Evolutionary conservation across 2,113 vertebrate species (phyloP).

Genomic region (Nannospalax galili): DNA sequence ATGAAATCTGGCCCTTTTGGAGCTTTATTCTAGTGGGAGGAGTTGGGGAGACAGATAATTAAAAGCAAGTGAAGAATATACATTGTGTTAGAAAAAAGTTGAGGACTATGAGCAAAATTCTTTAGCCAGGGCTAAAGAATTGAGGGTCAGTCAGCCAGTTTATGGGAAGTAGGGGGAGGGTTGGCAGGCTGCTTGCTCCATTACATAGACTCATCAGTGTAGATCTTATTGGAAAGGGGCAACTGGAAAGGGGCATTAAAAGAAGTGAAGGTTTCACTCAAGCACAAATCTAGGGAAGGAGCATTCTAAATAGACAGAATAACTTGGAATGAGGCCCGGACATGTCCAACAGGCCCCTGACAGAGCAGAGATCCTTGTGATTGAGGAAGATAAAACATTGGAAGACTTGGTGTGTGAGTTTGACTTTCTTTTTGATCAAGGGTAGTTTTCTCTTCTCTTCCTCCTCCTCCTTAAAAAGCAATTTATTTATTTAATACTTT

Average conservation of each 20-base stretch:
- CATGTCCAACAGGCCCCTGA: not conserved
- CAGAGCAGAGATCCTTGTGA: not conserved
- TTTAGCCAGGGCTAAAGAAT: not conserved
- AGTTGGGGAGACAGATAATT: not conserved
- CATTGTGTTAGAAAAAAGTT: not conserved
- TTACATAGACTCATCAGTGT: not conserved
- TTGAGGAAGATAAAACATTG: not conserved
- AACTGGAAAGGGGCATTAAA: not conserved
- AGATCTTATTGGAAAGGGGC: not conserved
- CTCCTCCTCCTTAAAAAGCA: not conserved
- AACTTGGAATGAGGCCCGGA: not conserved
- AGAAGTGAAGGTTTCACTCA: constrained; percentile 5
- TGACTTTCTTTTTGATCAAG: constrained; percentile 26
- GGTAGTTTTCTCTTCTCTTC: not conserved
- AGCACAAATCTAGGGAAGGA: not conserved
- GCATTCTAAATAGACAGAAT: not conserved
- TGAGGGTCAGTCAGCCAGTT: not conserved
- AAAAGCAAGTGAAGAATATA: constrained; percentile 25
- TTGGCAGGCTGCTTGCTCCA: not conserved
- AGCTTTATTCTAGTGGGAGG: constrained; percentile 34
- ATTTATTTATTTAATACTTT: not conserved
- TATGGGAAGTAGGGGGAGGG: not conserved
- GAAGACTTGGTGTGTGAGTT: not conserved
- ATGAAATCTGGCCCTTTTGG: not conserved
- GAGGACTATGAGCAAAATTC: not conserved